Evolutionary conservation across 1,140 invertebrate species (phyloP).

Genomic region (Zaprionus kolodkinae): DNA sequence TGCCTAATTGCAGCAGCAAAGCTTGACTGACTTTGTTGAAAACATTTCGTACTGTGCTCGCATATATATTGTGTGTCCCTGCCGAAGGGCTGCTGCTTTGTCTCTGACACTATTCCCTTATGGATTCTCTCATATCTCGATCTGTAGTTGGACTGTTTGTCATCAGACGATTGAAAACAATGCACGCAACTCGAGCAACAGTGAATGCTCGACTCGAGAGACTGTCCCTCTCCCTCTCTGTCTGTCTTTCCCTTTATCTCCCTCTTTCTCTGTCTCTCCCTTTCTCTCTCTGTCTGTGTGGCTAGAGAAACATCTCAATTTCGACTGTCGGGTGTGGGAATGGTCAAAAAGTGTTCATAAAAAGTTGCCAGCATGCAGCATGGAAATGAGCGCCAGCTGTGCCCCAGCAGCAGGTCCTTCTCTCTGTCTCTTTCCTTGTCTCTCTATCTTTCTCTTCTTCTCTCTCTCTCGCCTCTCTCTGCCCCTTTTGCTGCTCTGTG

Average conservation of each 20-base stretch:
- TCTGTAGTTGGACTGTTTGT: background rate
- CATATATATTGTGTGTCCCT: background rate
- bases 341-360: constrained; percentile 40
- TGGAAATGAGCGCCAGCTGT: constrained; percentile 34
- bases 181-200: background rate
- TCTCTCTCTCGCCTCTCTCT: background rate
- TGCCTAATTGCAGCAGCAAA: background rate
- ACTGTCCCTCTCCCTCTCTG: background rate
- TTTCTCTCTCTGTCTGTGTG: background rate
- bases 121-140: background rate
- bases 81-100: background rate
- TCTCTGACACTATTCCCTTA: background rate
- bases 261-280: background rate
- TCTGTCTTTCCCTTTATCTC: background rate
- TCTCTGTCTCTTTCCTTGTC: background rate
- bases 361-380: constrained; percentile 36
- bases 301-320: constrained; percentile 36
- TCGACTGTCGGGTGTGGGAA: constrained; percentile 22
- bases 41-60: background rate
- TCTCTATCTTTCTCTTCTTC: background rate
- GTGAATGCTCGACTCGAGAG: background rate
- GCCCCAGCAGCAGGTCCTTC: constrained; percentile 15
- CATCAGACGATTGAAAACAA: constrained; percentile 4
- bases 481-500: background rate
- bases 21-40: background rate